A percentile compares a stretch with the other conserved stretches of the same genome.
Conservation (phyloP, 2,113 vertebrate species). For the Oreotrochilus melanogaster region DNA sequence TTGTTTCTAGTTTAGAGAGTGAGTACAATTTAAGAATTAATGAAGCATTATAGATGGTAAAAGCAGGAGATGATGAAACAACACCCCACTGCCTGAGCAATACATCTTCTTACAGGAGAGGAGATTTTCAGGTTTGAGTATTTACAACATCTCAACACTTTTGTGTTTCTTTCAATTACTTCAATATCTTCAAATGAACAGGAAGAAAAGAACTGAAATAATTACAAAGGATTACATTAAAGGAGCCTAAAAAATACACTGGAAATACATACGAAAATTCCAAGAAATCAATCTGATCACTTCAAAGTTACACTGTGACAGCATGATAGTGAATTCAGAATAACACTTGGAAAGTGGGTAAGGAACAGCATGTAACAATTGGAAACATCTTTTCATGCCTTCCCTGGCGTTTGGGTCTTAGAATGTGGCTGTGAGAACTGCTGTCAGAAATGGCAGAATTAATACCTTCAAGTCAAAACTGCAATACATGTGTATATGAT, state of each 20-base stretch:
- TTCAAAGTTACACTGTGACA: background rate
- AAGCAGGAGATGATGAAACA: background rate
- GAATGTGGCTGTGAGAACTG: background rate
- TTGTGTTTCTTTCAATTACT: background rate
- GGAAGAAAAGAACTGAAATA: background rate
- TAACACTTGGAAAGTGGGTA: background rate
- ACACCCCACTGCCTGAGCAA: background rate
- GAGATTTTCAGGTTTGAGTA: background rate
- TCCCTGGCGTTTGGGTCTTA: background rate
- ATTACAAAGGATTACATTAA: background rate
- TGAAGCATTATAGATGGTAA: background rate
- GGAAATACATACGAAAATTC: background rate
- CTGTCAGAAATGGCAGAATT: background rate
- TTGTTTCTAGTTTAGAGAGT: conserved; percentile 13
- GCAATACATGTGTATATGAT: background rate
- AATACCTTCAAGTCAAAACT: background rate
- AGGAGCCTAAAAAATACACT: background rate
- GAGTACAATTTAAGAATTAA: conserved; percentile 22
- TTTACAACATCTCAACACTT: background rate
- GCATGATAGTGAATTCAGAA: background rate
- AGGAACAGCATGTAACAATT: background rate
- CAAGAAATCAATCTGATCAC: background rate
- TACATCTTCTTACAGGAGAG: background rate
- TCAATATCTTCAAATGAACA: background rate
- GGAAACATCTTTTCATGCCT: background rate